Evolutionary conservation across 1,140 invertebrate genomes (phyloP), one percentile per base, ranked within the genome.

Genomic region (Doryteuthis pealeii): DNA sequence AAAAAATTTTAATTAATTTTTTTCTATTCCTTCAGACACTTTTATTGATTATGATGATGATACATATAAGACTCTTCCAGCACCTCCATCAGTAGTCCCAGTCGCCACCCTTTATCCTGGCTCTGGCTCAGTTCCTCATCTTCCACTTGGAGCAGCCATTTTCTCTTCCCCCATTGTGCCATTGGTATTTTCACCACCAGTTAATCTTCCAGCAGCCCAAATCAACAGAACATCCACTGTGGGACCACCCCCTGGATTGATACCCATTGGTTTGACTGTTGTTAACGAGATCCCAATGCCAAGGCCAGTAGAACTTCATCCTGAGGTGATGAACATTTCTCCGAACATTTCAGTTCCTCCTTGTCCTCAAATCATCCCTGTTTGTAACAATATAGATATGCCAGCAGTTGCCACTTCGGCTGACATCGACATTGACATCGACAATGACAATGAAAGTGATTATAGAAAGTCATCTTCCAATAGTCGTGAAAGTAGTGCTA

Each of bases 101-200:
- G 54, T 62, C 18, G 54, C 54, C 18, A 62, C 54, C 18, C 54
- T 62, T 2, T 62, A 62, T 28, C 54, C 54, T n/a, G 22, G 54
- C 54, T n/a, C 54, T n/a, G 54, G 54, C 18, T 18, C 54, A n/a
- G 54, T 62, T 15, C 54, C 54, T 22, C 54, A 62, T 28, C 18
- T 62, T 28, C 54, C 54, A n/a, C 22, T 6, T 62, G 18, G 54
- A 62, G 54, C 22, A n/a, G 54, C 54, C 26, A 62, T 62, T 62
- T 62, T 62, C 54, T 28, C 18, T 22, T 62, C 54, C 26, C 54
- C 54, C 10, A 22, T 62, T n/a, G 54, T 62, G 26, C 54, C 54
- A n/a, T 62, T 62, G 54, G 54, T 62, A 22, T 62, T 62, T 22
- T n/a, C 54, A 62, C 54, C 18, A 22, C 54, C 54, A 62, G 54